A percentile compares a stretch with the other conserved stretches of the same genome.
Conservation (phyloP, 2,888 invertebrate genomes). For the Ypsolopha scabrella region DNA sequence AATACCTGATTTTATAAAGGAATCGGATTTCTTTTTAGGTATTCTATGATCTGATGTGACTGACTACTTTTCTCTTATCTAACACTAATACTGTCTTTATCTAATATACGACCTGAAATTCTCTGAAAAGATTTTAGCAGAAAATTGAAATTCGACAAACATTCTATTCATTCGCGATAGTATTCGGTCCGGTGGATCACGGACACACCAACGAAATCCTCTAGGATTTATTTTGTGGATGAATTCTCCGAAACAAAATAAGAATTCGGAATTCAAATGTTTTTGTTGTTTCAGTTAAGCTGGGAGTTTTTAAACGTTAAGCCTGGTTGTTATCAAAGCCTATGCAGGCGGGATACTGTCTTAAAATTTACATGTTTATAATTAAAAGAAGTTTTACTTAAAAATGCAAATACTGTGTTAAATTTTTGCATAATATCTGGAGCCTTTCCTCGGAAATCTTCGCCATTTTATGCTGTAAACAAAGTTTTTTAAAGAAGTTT, state of each 20-base stretch:
- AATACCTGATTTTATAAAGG: no score
- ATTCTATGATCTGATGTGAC: background rate
- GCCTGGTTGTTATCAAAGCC: constrained; percentile 32
- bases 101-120: background rate
- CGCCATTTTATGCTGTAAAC: background rate
- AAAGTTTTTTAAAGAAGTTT: background rate
- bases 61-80: background rate
- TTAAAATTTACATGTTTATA: constrained; percentile 31
- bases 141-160: constrained; percentile 3
- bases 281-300: constrained; percentile 20
- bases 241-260: constrained; percentile 18
- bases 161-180: background rate
- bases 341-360: constrained; percentile 32
- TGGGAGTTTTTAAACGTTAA: constrained; percentile 24
- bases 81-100: background rate
- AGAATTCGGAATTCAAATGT: constrained; percentile 35
- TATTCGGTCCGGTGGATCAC: background rate
- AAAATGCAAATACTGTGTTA: constrained; percentile 6
- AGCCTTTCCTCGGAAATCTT: background rate
- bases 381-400: constrained; percentile 28
- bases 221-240: constrained; percentile 1
- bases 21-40: background rate
- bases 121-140: background rate
- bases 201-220: constrained; percentile 1
- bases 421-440: background rate